Evolutionary conservation across 2,113 vertebrate species (phyloP).

Genomic region (Psittacara wagleri): DNA sequence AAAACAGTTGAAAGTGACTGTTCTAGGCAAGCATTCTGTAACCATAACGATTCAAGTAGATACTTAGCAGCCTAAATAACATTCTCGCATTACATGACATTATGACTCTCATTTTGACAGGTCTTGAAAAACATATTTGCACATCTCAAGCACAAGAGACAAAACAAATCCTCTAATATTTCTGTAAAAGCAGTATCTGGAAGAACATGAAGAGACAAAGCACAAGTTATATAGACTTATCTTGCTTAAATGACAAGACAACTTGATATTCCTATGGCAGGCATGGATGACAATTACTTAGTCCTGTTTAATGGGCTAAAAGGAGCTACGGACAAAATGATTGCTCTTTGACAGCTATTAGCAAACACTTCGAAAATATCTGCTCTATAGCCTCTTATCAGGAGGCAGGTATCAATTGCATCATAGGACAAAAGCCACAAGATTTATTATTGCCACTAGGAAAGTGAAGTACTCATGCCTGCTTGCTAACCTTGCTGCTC

Average conservation of each 20-base stretch:
- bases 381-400: background rate
- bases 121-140: slow-evolving; percentile 19
- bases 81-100: background rate
- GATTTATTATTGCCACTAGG: background rate
- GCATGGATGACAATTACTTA: background rate
- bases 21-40: background rate
- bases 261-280: slow-evolving; percentile 50
- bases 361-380: background rate
- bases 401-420: background rate
- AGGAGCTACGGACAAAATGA: background rate
- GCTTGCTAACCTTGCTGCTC: background rate
- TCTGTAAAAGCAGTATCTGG: slow-evolving; percentile 17
- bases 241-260: slow-evolving; percentile 2
- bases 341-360: background rate
- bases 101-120: slow-evolving; percentile 16
- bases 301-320: background rate
- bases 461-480: background rate
- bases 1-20: background rate
- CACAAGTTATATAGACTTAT: background rate
- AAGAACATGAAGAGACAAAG: slow-evolving; percentile 22
- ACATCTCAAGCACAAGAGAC: slow-evolving; percentile 21
- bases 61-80: background rate
- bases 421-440: background rate
- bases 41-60: background rate
- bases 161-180: slow-evolving; percentile 21